Conservation (phyloP, 2,113 vertebrate genomes). For the Sterna hirundo region DNA sequence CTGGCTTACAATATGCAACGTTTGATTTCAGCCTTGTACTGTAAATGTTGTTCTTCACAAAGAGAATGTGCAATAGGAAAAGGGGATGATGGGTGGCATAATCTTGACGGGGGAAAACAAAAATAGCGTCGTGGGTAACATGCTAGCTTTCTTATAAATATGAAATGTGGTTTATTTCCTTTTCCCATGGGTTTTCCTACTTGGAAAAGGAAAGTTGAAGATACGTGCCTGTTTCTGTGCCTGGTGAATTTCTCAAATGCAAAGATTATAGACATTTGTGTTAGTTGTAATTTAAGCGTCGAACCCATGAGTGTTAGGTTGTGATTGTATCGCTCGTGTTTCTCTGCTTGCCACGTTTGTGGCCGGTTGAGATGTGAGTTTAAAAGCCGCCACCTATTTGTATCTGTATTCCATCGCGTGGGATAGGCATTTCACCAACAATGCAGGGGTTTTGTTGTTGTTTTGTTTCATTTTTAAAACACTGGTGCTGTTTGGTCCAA, state of each 20-base stretch:
- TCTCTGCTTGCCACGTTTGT: not conserved
- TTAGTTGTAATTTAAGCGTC: not conserved
- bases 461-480: not conserved
- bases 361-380: not conserved
- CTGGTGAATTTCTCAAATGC: constrained; percentile 56
- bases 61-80: constrained; percentile 63
- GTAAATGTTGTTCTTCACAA: constrained; percentile 57
- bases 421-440: constrained; percentile 52
- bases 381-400: constrained; percentile 53
- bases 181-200: not conserved
- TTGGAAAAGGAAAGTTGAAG: constrained; percentile 37
- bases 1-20: constrained; percentile 64
- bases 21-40: constrained; percentile 67
- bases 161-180: not conserved
- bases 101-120: not conserved
- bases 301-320: constrained; percentile 17
- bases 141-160: not conserved
- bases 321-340: not conserved
- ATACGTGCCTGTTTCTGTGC: constrained; percentile 49
- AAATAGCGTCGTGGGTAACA: not conserved
- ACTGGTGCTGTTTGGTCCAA: constrained; percentile 50
- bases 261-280: constrained; percentile 15
- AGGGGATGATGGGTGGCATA: not conserved
- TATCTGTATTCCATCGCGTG: constrained; percentile 22
- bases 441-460: not conserved